Conservation (phyloP, 2,888 invertebrate species). For the Drosophila infuscata region DNA sequence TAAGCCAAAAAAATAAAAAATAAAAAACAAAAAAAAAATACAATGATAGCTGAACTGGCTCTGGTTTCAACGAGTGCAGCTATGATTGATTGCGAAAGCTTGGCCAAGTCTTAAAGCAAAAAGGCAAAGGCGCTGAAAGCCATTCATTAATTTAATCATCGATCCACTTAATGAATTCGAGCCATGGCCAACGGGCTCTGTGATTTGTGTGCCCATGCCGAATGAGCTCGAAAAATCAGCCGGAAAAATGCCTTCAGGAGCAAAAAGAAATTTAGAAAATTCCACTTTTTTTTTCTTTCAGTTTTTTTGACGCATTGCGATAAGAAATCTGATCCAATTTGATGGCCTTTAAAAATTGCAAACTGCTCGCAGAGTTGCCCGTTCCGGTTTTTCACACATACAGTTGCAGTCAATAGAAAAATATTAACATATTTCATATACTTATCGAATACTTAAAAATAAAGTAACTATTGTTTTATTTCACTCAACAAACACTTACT, state of each 20-base stretch:
- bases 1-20: constrained; percentile 4
- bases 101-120: constrained; percentile 6
- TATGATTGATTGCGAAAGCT: constrained; percentile 60
- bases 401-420: not conserved
- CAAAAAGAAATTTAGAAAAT: constrained; percentile 28
- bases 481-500: not conserved
- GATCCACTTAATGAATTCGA: constrained; percentile 73
- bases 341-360: constrained; percentile 35
- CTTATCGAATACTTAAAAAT: not conserved
- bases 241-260: constrained; percentile 30
- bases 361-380: constrained; percentile 17
- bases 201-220: constrained; percentile 65
- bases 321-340: constrained; percentile 74
- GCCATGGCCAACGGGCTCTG: constrained; percentile 66
- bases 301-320: constrained; percentile 48
- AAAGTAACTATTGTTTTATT: not conserved
- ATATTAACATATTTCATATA: not conserved
- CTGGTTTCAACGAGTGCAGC: constrained; percentile 50
- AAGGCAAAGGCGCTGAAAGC: constrained; percentile 67
- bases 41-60: constrained; percentile 23
- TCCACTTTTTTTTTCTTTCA: constrained; percentile 3
- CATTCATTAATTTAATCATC: constrained; percentile 79
- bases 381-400: constrained; percentile 44
- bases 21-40: not conserved
- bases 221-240: constrained; percentile 39